Evolutionary conservation across 2,797 vertebrate genomes (phyloP), one percentile per base, ranked within the genome.

Genomic region (Peromyscus attwateri): DNA sequence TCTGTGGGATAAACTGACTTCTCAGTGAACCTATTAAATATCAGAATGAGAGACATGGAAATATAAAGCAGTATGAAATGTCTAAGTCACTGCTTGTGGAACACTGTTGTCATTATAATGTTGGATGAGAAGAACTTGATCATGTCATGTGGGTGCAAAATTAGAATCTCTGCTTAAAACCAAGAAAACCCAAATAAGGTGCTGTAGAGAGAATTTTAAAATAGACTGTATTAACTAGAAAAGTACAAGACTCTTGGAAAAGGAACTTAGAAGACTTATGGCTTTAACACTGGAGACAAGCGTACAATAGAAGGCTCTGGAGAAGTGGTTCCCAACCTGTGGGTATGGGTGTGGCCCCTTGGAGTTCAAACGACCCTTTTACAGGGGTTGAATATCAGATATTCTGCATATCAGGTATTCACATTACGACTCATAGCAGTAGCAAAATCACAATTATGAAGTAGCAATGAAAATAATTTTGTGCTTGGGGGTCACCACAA

Each of bases 151-250:
- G 23, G 2, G n/a, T 64, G 3, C 70, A 92, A 89, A 93, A 64
- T 96, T 93, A 80, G 92, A 90, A 96, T 92, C 91, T 95, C 85
- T 97, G 9, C 79, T 62, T 83, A 77, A 95, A 95, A 91, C 76
- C 77, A 85, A 90, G 75, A 87, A 93, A 92, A 87, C 21, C 73
- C 57, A 83, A 94, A 77, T 62, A 82, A 31, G 43, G 12, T 92
- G 37, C 70, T 75, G 52, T 46, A 88, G 87, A 91, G 80, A 91
- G 87, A 76, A 60, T 87, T 95, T 70, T 8, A 29, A 96, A 81
- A 64, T 92, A 23, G 52, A 84, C 37, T 77, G 27, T 62, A 77
- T 76, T 92, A 90, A 75, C 31, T 79, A 84, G 71, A 76, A 76
- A 90, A 97, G 66, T 49, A 31, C 34, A 89, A 93, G 94, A 66